Conservation (phyloP, 35 echinoderm and acorn worm genomes). For the Apostichopus parvimensis region DNA sequence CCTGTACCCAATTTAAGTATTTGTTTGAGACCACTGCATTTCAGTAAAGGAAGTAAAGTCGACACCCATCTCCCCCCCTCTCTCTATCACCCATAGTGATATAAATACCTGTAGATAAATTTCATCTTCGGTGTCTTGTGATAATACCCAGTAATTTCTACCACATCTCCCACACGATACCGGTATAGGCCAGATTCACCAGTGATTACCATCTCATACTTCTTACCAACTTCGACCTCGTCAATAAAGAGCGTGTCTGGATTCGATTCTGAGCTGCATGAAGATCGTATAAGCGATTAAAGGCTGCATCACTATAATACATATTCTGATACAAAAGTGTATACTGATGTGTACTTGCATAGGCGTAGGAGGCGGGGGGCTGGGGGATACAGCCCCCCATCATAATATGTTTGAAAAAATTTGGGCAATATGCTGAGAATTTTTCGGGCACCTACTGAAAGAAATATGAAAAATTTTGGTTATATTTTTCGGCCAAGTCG, state of each 20-base stretch:
- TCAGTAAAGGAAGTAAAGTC: not conserved
- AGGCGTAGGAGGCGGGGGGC: no score
- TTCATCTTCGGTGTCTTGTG: constrained; percentile 13
- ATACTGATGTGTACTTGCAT: no score
- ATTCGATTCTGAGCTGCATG: not conserved
- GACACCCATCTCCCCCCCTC: not conserved
- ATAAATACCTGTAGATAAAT: constrained; percentile 12
- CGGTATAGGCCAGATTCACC: constrained; percentile 27
- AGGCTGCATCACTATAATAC: not conserved
- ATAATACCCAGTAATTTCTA: constrained; percentile 1
- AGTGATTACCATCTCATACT: constrained; percentile 21
- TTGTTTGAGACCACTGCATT: no score
- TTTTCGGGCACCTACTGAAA: no score
- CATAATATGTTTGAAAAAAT: no score
- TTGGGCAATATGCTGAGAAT: no score
- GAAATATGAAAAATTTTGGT: no score
- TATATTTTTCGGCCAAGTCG: no score
- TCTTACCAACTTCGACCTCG: not conserved
- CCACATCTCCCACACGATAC: constrained; percentile 26
- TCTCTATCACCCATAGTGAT: not conserved
- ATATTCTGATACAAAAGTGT: not conserved
- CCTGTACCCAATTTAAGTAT: no score
- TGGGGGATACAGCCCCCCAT: no score
- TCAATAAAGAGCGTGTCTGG: constrained; percentile 1
- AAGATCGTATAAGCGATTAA: not conserved